phyloP scores from a whole-genome alignment of 1,140 invertebrate species.

The Aphaenogaster ashmeadi region DNA sequence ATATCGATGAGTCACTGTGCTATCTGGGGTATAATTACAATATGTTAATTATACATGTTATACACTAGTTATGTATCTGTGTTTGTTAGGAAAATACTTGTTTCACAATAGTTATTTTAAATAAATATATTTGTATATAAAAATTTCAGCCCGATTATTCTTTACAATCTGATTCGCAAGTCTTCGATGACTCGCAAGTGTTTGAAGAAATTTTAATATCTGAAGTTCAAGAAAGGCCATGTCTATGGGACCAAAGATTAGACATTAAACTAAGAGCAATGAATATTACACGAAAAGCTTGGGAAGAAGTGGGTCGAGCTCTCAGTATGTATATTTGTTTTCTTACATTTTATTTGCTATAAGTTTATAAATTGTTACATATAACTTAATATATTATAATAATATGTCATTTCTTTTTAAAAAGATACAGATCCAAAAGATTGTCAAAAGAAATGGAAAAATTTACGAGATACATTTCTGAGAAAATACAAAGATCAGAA shows the following conservation, averaged over 20 bases:
- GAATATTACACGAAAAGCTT: not conserved
- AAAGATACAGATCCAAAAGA: not conserved
- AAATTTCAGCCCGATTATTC: not conserved
- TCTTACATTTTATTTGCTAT: not conserved
- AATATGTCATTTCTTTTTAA: not conserved
- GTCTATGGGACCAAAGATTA: not conserved
- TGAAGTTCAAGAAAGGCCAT: not conserved
- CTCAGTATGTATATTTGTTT: not conserved
- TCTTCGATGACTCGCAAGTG: not conserved
- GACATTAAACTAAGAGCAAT: not conserved
- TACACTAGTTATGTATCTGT: too few relatives aligned
- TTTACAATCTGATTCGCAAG: not conserved
- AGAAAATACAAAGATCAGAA: not conserved
- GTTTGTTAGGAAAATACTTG: not conserved
- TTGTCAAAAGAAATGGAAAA: slow-evolving; percentile 8
- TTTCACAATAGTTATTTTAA: slow-evolving; percentile 9
- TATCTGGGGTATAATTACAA: too few relatives aligned
- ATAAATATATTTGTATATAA: not conserved
- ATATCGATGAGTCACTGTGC: too few relatives aligned
- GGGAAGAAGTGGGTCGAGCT: not conserved
- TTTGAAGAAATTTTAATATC: slow-evolving; percentile 20
- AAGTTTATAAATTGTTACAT: not conserved
- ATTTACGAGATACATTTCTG: slow-evolving; percentile 4
- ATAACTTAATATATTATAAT: not conserved
- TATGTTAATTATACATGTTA: too few relatives aligned